A percentile compares a stretch with the other conserved stretches of the same genome.
phyloP scores from a whole-genome alignment of 1,140 invertebrate species.

The Melitaea cinxia region DNA sequence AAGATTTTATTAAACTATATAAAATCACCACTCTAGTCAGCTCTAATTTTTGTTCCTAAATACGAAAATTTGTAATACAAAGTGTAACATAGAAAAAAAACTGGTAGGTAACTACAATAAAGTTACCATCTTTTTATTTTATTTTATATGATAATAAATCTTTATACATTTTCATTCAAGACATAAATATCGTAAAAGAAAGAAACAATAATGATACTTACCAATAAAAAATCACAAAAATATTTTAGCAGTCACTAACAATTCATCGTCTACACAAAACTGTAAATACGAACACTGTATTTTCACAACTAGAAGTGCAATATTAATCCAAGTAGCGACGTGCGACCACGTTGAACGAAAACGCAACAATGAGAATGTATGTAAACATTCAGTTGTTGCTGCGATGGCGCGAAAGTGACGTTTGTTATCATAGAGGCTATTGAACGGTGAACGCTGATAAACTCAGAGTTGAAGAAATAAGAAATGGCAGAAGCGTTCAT shows the following conservation, averaged over 20 bases:
- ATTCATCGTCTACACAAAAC: too few species aligned
- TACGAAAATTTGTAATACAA: too few species aligned
- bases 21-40: too few species aligned
- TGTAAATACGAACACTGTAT: conserved; percentile 3
- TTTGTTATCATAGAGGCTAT: conserved; percentile 32
- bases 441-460: conserved; percentile 28
- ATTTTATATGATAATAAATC: too few species aligned
- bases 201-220: conserved; percentile 1
- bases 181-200: too few species aligned
- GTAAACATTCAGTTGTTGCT: conserved; percentile 27
- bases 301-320: neutral
- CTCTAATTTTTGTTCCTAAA: too few species aligned
- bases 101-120: too few species aligned
- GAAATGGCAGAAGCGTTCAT: neutral
- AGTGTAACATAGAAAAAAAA: too few species aligned
- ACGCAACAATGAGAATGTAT: conserved; percentile 29
- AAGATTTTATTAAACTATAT: too few species aligned
- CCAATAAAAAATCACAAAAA: conserved; percentile 1
- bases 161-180: too few species aligned
- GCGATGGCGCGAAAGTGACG: conserved; percentile 18
- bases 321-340: conserved; percentile 1
- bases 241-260: too few species aligned
- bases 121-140: too few species aligned
- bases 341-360: conserved; percentile 18
- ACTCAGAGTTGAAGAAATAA: neutral